Base-by-base conservation (phyloP, 2,113 vertebrate genomes). In the Corynorhinus townsendii region DNA sequence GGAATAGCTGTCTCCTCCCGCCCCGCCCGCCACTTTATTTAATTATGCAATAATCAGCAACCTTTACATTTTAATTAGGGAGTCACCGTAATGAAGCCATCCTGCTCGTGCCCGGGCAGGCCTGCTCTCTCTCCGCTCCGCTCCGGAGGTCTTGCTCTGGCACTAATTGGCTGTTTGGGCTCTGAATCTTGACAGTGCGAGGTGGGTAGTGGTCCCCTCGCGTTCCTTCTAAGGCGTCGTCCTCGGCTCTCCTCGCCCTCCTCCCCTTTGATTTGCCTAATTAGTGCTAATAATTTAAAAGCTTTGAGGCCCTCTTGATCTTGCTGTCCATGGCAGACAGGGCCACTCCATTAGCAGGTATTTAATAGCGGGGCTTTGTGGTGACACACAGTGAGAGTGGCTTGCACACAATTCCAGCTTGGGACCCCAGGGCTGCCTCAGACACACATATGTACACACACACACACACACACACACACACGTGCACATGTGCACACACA, bases 11-110 rank as follows among this genome's bases (percentile, higher is more conserved):
- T 96, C 90, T 97, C 93, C 97, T 94, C 97, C 96, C 24, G 90
- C 97, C 97, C 96, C 24, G 90, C 97, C 97, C 97, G 97, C 96
- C 96, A 93, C 96, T 95, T 97, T 98, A 97, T 97, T 98, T 98
- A 98, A 99, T 98, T 98, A 98, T 97, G 98, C 98, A 97, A 87
- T 96, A 96, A 98, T 98, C 98, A 98, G 98, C 97, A 98, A 97
- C 97, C 97, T 98, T 98, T 98, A 98, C 97, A 95, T 98, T 98
- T 98, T 99, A 98, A 99, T 99, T 99, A 98, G 97, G 75, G 80
- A 97, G 64, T 88, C 94, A 90, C 94, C 95, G 89, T 98, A 98
- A 98, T 98, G 97, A 98, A 98, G 96, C 97, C 71, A 35, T 98
- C 95, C 95, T 96, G 80, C 93, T 97, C 98, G 71, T 95, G 75